Conservation (phyloP, 2,113 vertebrate species). For the Equus przewalskii region DNA sequence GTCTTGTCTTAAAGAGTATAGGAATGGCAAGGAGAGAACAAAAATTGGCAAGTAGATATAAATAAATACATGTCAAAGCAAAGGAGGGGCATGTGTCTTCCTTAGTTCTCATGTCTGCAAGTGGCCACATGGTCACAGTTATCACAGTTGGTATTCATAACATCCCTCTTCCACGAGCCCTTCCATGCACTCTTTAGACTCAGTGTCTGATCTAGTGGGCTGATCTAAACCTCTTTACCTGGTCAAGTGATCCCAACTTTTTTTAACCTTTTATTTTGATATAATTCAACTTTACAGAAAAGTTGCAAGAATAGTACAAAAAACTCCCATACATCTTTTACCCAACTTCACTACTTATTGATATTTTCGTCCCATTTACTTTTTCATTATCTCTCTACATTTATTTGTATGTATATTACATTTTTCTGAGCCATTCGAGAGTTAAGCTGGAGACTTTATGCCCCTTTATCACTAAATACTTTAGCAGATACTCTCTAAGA, state of each 20-base stretch:
- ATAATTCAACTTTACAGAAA: not conserved
- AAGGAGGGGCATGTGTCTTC: not conserved
- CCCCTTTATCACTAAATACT: not conserved
- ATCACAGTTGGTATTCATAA: not conserved
- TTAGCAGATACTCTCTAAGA: not conserved
- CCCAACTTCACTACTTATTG: not conserved
- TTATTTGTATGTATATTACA: not conserved
- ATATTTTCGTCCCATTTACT: not conserved
- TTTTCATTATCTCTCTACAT: not conserved
- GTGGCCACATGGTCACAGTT: accelerated
- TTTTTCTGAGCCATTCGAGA: not conserved
- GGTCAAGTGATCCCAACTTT: accelerated
- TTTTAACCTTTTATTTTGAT: not conserved
- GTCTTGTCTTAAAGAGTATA: not conserved
- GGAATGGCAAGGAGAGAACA: not conserved
- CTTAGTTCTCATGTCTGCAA: not conserved
- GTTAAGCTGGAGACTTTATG: not conserved
- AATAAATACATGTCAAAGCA: not conserved
- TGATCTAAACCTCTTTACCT: not conserved
- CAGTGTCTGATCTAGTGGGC: not conserved
- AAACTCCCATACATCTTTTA: not conserved
- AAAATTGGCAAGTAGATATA: not conserved
- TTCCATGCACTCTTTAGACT: not conserved
- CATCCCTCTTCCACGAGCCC: not conserved
- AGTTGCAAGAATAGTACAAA: not conserved